phyloP scores from a whole-genome alignment of 2,113 vertebrate species.

The Neotragus pygmaeus region DNA sequence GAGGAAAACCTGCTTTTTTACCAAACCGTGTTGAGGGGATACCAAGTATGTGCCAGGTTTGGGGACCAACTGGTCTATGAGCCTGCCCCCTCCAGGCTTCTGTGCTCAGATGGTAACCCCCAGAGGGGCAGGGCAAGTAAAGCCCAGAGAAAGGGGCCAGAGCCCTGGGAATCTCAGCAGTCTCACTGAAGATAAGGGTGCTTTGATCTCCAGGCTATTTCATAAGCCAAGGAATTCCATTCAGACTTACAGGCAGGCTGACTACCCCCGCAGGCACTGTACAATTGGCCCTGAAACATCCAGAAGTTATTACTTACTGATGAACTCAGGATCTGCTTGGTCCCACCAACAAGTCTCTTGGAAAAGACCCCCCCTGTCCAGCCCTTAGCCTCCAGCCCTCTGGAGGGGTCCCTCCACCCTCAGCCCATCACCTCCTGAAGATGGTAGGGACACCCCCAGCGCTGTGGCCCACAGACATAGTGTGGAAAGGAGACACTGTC shows the following conservation, averaged over 20 bases:
- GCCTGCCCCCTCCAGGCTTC: no score
- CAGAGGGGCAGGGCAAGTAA: neutral
- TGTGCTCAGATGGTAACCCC: neutral
- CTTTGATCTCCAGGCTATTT: neutral
- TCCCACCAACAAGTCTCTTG: neutral
- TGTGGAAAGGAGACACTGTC: neutral
- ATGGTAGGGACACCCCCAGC: neutral
- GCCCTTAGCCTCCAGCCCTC: neutral
- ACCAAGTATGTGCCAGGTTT: neutral
- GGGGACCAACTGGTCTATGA: no score
- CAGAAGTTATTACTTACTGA: neutral
- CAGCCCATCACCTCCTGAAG: neutral
- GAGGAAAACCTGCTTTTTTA: neutral
- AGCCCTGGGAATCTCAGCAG: neutral
- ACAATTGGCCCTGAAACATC: neutral
- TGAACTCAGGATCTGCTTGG: neutral
- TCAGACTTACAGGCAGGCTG: neutral
- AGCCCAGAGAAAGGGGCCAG: neutral
- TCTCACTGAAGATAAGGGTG: neutral
- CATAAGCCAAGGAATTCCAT: neutral
- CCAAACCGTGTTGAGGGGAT: neutral
- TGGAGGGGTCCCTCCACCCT: neutral
- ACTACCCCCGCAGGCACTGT: neutral
- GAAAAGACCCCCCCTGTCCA: neutral
- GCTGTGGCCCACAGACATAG: neutral